Conservation (phyloP, 2,888 invertebrate genomes). For the Phrixothrix hirtus region DNA sequence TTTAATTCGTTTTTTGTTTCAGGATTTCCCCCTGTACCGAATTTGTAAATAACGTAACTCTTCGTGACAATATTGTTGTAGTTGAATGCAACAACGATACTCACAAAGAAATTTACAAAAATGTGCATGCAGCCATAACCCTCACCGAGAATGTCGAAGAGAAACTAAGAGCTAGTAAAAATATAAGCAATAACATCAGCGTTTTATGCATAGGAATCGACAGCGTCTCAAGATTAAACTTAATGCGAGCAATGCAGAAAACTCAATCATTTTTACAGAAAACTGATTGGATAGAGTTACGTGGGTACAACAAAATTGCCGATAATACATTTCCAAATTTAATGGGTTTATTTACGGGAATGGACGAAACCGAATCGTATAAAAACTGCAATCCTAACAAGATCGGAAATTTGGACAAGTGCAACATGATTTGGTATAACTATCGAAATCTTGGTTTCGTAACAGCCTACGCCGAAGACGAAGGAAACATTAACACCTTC, state of each 20-base stretch:
- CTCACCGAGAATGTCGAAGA: constrained; percentile 59
- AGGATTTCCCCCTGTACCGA: constrained; percentile 58
- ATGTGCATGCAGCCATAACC: constrained; percentile 61
- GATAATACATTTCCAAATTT: constrained; percentile 92
- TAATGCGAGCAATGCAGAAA: constrained; percentile 74
- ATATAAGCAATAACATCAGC: constrained; percentile 57
- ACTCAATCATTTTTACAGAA: constrained; percentile 69
- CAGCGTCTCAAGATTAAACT: constrained; percentile 79
- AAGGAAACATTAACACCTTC: constrained; percentile 72
- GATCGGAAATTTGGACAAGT: constrained; percentile 66
- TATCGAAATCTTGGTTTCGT: constrained; percentile 72
- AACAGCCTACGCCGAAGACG: constrained; percentile 82
- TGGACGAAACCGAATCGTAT: constrained; percentile 55
- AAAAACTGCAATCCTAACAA: constrained; percentile 58
- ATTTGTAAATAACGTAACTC: constrained; percentile 53
- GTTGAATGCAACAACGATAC: constrained; percentile 56
- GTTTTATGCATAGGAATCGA: constrained; percentile 84
- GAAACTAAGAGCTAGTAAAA: constrained; percentile 41
- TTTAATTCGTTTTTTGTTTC: constrained; percentile 34
- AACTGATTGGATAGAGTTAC: constrained; percentile 51
- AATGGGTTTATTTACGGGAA: constrained; percentile 79
- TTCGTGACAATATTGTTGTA: constrained; percentile 56
- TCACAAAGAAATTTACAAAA: constrained; percentile 56
- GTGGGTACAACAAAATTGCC: constrained; percentile 66
- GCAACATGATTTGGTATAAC: constrained; percentile 78